These are phyloP conservation scores for Seira ritae DNA, from an alignment of 2,888 invertebrate species.

Conservation along the genomic window DNA sequence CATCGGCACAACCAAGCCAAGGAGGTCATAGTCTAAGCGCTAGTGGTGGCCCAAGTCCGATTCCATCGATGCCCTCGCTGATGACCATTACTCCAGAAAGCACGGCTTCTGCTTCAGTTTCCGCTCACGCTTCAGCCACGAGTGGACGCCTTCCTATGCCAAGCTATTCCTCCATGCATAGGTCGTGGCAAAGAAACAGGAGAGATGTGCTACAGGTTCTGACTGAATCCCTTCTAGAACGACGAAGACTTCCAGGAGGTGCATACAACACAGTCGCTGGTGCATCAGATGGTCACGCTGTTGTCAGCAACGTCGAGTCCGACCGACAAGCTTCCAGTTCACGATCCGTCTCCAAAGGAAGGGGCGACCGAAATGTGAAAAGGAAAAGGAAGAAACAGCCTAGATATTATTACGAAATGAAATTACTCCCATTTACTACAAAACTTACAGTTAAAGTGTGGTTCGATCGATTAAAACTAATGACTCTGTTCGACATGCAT, in stretches of 20 bases:
- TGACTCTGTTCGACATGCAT: constrained; percentile 95
- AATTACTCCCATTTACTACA: constrained; percentile 63
- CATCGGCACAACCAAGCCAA: constrained; percentile 38
- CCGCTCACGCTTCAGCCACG: constrained; percentile 53
- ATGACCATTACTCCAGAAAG: constrained; percentile 72
- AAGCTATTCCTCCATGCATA: constrained; percentile 70
- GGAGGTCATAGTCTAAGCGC: constrained; percentile 60
- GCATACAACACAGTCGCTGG: constrained; percentile 49
- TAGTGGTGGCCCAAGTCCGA: constrained; percentile 69
- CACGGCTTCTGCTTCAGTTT: constrained; percentile 63
- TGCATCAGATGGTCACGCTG: constrained; percentile 46
- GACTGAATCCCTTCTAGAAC: constrained; percentile 71
- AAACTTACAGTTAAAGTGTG: constrained; percentile 84
- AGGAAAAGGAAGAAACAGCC: constrained; percentile 66
- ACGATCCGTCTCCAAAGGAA: constrained; percentile 39
- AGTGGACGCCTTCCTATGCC: constrained; percentile 64
- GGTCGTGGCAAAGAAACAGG: constrained; percentile 72
- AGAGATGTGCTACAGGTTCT: constrained; percentile 73
- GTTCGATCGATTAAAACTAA: constrained; percentile 93
- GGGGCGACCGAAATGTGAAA: constrained; percentile 23
- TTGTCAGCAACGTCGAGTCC: constrained; percentile 44
- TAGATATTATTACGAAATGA: constrained; percentile 70
- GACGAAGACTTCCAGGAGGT: constrained; percentile 64
- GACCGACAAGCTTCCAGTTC: constrained; percentile 38
- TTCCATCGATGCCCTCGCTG: constrained; percentile 73